Evolutionary conservation across 2,888 invertebrate genomes (phyloP), one percentile per base, ranked within the genome.

Genomic region (Bedellia somnulentella): DNA sequence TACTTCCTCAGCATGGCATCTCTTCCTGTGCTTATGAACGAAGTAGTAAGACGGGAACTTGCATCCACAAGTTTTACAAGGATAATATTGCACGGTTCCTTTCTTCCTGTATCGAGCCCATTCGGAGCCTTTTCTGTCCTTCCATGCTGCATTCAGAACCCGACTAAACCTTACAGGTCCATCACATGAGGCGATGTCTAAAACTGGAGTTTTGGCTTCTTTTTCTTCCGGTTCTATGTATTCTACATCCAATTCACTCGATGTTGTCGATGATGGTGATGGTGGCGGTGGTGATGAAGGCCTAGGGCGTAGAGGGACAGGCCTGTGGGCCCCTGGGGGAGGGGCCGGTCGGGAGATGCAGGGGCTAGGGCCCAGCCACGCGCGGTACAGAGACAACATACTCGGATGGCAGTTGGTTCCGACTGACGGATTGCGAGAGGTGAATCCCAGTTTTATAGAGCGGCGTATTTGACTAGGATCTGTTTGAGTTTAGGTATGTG

Each of bases 41-140:
- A 93, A 93, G 66, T 93, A 93, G 56, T 93, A 93, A 41, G 91
- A 92, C 2, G 93, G 93, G 57, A 93, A 93, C 58, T 93, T 93
- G 45, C 84, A 89, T 12, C 93, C 93, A 60, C 93, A 93, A 1
- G 89, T 91, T 64, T 93, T 93, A 64, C 93, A 93, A 0, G 93
- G 93, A 63, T 93, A 93, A 68, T 93, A 93, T 57, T 93, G 93
- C 1, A 93, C 82, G 47, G 92, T 86, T 38, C 51, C 88, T 80
- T 66, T 84, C 53, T 92, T 92, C 44, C 90, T 84, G 49, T 89
- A 91, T 46, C 93, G 89, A 57, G 91, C 90, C 46, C 90, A 88
- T 27, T 48, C 64, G n/a, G 49, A 44, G n/a, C 46, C 40, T 4
- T 39, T 39, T n/a, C n/a, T n/a, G 32, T 57, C 63, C 21, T 44